A percentile compares a stretch with the other conserved stretches of the same genome.
phyloP scores from a whole-genome alignment of 1,140 invertebrate species.

The Chionoecetes opilio region DNA sequence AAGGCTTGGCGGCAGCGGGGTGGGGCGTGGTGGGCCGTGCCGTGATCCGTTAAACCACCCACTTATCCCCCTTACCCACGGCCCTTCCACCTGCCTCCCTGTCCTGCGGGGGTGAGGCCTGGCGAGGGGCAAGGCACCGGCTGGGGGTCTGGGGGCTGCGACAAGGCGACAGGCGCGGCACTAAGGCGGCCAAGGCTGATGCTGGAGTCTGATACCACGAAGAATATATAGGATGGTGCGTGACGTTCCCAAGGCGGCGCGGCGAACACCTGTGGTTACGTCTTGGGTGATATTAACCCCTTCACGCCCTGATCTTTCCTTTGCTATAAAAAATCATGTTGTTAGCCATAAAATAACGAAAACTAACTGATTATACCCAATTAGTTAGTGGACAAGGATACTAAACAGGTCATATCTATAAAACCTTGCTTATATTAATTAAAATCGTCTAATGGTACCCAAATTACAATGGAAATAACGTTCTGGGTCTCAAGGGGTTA shows the following conservation, averaged over 20 bases:
- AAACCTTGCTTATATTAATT: no score
- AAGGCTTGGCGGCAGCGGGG: neutral
- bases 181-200: neutral
- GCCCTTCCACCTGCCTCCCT: neutral
- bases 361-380: no score
- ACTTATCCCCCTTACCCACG: constrained; percentile 15
- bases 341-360: no score
- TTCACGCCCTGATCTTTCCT: no score
- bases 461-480: no score
- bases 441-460: no score
- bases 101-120: neutral
- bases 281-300: neutral
- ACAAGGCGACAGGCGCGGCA: neutral
- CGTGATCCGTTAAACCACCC: constrained; percentile 15
- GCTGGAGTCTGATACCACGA: neutral
- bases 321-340: no score
- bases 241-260: neutral
- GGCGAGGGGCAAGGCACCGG: neutral
- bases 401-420: no score
- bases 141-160: neutral
- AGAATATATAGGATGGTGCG: no score
- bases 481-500: no score
- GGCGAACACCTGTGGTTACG: neutral
- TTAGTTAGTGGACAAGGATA: no score
- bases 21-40: neutral